Evolutionary conservation across 2,113 vertebrate species (phyloP).

Genomic region (Alouatta palliata): DNA sequence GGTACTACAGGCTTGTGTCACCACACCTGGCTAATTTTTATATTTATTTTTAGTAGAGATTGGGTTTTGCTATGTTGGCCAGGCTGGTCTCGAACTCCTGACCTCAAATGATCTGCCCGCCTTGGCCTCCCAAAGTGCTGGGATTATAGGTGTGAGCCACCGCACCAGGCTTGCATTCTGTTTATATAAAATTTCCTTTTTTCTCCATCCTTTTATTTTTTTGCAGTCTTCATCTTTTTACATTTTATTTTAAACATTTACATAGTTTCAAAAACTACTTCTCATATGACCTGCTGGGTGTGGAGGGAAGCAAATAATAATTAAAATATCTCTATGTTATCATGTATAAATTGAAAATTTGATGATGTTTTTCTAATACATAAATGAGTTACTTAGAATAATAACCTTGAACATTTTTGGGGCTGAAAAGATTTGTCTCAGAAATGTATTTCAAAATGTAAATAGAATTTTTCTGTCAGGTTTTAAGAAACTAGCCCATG

Average conservation of each 20-base stretch:
- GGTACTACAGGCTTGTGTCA: too few species aligned
- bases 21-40: too few species aligned
- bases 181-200: neutral
- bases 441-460: neutral
- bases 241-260: slow-evolving; percentile 26
- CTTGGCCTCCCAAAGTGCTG: too few species aligned
- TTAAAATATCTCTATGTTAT: neutral
- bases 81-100: too few species aligned
- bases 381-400: neutral
- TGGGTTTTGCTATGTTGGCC: too few species aligned
- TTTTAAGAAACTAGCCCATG: neutral
- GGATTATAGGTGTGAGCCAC: too few species aligned
- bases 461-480: neutral
- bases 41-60: too few species aligned
- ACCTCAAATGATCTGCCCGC: too few species aligned
- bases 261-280: neutral
- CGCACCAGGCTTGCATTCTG: neutral
- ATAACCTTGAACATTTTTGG: neutral
- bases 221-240: neutral
- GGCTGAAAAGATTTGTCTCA: neutral
- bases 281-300: neutral
- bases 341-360: neutral
- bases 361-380: neutral
- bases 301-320: neutral
- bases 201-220: neutral